phyloP scores from a whole-genome alignment of 2,888 invertebrate species.

The Spodoptera picta region DNA sequence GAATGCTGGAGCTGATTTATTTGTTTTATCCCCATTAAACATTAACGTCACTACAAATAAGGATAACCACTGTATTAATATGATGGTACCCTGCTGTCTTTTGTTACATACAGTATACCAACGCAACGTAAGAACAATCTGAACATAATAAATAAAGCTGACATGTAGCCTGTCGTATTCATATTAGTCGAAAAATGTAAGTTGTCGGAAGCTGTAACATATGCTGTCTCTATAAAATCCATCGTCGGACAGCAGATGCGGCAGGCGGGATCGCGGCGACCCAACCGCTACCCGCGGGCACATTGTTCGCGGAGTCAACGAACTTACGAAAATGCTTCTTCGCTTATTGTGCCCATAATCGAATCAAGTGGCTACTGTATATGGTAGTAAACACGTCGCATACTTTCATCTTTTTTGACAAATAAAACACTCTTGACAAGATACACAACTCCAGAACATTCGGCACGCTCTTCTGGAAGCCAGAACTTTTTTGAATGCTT shows the following conservation, averaged over 20 bases:
- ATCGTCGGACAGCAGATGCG: constrained; percentile 80
- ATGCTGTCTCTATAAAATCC: constrained; percentile 77
- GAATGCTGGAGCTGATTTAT: no score
- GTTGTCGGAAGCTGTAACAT: constrained; percentile 67
- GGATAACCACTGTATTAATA: no score
- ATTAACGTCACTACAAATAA: no score
- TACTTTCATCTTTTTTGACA: constrained; percentile 76
- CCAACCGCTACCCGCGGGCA: constrained; percentile 72
- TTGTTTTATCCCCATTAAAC: no score
- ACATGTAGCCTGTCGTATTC: constrained; percentile 9
- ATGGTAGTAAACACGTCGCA: constrained; percentile 79
- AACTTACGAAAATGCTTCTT: constrained; percentile 86
- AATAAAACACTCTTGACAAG: constrained; percentile 73
- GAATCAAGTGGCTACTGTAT: constrained; percentile 82
- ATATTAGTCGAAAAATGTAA: constrained; percentile 35
- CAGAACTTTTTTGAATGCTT: constrained; percentile 28
- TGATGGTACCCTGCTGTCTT: no score
- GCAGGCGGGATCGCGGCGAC: constrained; percentile 69
- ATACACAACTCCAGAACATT: constrained; percentile 62
- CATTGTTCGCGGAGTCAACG: constrained; percentile 86
- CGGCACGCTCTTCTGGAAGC: constrained; percentile 59
- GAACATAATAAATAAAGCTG: neutral
- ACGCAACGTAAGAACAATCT: neutral
- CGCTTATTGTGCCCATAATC: constrained; percentile 87
- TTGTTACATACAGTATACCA: no score